These are phyloP conservation scores for Drosophila ironensis DNA, from an alignment of 1,140 invertebrate species.

Conservation along the genomic window DNA sequence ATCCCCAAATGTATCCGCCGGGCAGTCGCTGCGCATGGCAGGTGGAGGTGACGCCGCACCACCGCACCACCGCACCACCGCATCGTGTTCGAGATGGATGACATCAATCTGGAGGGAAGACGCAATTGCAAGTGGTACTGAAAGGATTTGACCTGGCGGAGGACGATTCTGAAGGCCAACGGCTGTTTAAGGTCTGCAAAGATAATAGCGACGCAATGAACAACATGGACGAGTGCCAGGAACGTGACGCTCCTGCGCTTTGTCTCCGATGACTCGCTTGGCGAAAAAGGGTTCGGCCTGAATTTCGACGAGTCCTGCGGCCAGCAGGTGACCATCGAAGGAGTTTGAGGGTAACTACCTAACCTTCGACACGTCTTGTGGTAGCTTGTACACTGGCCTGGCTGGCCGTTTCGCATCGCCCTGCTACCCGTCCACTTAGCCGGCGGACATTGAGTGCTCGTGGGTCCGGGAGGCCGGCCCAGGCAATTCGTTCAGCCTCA, in stretches of 20 bases:
- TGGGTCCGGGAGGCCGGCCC: constrained; percentile 87
- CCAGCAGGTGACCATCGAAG: constrained; percentile 84
- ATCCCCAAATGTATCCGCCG: constrained; percentile 88
- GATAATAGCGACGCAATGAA: fast-evolving
- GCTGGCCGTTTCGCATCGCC: constrained; percentile 88
- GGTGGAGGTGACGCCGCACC: constrained; percentile 86
- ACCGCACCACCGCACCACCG: no score
- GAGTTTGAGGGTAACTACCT: constrained; percentile 86
- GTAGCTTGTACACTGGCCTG: constrained; percentile 86
- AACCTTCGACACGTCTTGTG: constrained; percentile 86
- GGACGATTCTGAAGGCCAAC: constrained; percentile 31
- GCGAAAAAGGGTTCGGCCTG: constrained; percentile 54
- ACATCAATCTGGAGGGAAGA: constrained; percentile 85
- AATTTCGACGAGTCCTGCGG: constrained; percentile 85
- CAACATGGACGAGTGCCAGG: not conserved
- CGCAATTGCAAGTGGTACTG: constrained; percentile 84
- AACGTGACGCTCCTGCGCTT: constrained; percentile 63
- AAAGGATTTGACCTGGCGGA: constrained; percentile 48
- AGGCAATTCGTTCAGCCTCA: constrained; percentile 87
- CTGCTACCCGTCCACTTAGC: constrained; percentile 91
- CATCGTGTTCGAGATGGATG: constrained; percentile 82
- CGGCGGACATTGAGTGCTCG: constrained; percentile 88
- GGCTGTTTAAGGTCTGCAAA: constrained; percentile 49
- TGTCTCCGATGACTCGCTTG: constrained; percentile 43
- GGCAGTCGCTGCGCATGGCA: constrained; percentile 88